Conservation (phyloP, 2,888 invertebrate species). For the Trichogramma evanescens region DNA sequence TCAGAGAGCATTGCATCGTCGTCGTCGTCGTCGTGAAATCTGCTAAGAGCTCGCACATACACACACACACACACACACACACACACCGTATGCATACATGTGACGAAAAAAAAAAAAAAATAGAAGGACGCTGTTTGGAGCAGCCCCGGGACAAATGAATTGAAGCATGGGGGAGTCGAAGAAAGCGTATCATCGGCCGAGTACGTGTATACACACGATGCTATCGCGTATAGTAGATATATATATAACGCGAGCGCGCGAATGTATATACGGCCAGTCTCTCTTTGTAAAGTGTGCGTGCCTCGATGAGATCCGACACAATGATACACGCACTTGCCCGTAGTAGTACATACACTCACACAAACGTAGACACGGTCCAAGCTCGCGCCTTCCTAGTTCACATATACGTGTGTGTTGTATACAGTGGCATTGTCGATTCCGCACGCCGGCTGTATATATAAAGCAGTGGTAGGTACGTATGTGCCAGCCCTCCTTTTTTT, state of each 20-base stretch:
- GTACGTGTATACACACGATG: constrained; percentile 26
- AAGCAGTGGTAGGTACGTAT: too few relatives aligned
- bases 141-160: constrained; percentile 23
- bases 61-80: too few relatives aligned
- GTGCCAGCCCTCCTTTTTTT: too few relatives aligned
- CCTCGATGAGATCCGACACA: constrained; percentile 36
- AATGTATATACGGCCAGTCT: constrained; percentile 1
- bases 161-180: constrained; percentile 20
- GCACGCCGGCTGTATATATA: too few relatives aligned
- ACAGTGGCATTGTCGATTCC: too few relatives aligned
- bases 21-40: constrained; percentile 15
- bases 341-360: too few relatives aligned
- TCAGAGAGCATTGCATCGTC: too few relatives aligned
- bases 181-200: not conserved
- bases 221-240: constrained; percentile 25
- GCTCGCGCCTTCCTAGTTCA: too few relatives aligned
- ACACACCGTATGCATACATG: not conserved
- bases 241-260: too few relatives aligned
- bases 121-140: constrained; percentile 22
- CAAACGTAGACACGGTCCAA: too few relatives aligned
- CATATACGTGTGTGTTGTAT: too few relatives aligned
- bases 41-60: constrained; percentile 12
- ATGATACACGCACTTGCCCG: constrained; percentile 35
- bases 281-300: constrained; percentile 29
- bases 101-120: not conserved